phyloP scores from a whole-genome alignment of 2,888 invertebrate species.

The Noctua janthe region DNA sequence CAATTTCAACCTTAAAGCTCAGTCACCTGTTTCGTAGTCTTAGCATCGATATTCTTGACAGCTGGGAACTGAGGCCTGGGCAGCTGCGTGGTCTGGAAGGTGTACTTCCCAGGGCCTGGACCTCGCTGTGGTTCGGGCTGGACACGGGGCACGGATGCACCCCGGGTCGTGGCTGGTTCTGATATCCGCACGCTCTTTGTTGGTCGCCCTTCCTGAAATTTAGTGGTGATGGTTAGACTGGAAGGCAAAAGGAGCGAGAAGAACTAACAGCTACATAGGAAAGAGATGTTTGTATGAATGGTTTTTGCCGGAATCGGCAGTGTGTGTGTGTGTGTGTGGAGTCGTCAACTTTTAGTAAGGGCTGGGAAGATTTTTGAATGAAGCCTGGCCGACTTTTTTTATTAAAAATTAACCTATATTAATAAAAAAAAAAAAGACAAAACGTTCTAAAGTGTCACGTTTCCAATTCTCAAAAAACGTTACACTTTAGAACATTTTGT shows the following conservation, averaged over 20 bases:
- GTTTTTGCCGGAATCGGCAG: no score
- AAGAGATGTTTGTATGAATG: not conserved
- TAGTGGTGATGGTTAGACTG: not conserved
- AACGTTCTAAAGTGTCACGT: no score
- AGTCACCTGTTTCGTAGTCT: constrained; percentile 92
- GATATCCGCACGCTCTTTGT: constrained; percentile 61
- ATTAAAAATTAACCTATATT: no score
- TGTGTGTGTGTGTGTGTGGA: not conserved
- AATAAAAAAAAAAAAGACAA: no score
- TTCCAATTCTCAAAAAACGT: no score
- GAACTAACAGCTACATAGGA: not conserved
- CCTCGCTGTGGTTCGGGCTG: constrained; percentile 81
- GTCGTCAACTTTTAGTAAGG: not conserved
- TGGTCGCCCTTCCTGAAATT: constrained; percentile 70
- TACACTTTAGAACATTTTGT: no score
- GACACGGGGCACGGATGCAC: constrained; percentile 71
- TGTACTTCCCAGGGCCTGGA: constrained; percentile 85
- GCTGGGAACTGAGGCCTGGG: constrained; percentile 93
- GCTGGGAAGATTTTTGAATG: no score
- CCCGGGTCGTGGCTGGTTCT: constrained; percentile 64
- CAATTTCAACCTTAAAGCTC: not conserved
- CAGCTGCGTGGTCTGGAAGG: constrained; percentile 93
- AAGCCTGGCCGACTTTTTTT: no score
- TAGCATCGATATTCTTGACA: constrained; percentile 91
- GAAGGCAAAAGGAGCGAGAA: not conserved